Percentiles rank a stretch among this genome's conserved stretches.
Evolutionary conservation across 2,888 invertebrate genomes (phyloP).

Genomic region (Eutolmus rufibarbis): DNA sequence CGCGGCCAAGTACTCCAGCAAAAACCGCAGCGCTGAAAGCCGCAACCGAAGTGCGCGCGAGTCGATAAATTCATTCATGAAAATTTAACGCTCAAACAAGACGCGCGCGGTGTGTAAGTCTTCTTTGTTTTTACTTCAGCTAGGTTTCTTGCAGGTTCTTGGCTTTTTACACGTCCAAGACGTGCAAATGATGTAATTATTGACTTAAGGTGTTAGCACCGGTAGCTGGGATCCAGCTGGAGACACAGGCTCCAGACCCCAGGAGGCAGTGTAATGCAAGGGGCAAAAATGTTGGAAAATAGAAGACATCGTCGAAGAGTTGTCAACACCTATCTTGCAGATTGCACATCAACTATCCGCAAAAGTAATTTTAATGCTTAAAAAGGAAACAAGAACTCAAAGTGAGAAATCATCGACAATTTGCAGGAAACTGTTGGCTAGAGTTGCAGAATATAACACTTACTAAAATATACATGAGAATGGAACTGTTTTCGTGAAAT

Average conservation of each 20-base stretch:
- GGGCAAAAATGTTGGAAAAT: not conserved
- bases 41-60: not conserved
- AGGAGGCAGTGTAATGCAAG: not conserved
- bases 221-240: not conserved
- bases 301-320: not conserved
- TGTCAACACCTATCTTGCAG: not conserved
- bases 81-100: conserved; percentile 21
- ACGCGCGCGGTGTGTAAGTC: not conserved
- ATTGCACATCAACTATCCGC: not conserved
- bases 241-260: not conserved
- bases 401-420: not conserved
- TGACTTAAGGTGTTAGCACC: conserved; percentile 29
- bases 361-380: not conserved
- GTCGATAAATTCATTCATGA: conserved; percentile 30
- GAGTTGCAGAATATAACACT: too few relatives aligned
- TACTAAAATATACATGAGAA: too few relatives aligned
- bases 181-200: conserved; percentile 25
- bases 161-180: not conserved
- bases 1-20: not conserved
- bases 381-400: not conserved
- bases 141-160: not conserved
- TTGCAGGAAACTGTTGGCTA: not conserved
- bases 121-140: conserved; percentile 14
- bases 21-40: conserved; percentile 3
- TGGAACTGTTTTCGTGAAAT: too few relatives aligned